Evolutionary conservation across 2,797 vertebrate species (phyloP).

Genomic region (Hozukius guyotensis): DNA sequence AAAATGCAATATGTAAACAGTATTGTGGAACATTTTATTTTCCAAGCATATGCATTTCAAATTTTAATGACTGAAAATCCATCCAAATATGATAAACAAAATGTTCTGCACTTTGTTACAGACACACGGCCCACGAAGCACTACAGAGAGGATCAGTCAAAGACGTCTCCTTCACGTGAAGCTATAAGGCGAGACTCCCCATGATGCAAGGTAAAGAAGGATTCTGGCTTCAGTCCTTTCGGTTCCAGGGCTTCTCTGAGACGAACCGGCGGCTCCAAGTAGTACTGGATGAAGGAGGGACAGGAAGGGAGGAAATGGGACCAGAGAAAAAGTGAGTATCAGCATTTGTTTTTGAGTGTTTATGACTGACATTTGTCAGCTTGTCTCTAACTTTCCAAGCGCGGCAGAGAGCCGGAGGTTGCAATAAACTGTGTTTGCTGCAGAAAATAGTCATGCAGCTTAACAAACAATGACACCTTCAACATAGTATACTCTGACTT

Average conservation of each 20-base stretch:
- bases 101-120: constrained; percentile 20
- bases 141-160: constrained; percentile 64
- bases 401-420: not conserved
- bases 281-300: constrained; percentile 80
- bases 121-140: not conserved
- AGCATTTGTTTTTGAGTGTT: not conserved
- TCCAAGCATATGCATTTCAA: not conserved
- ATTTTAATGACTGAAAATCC: not conserved
- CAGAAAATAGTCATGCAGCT: not conserved
- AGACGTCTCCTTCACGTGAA: constrained; percentile 70
- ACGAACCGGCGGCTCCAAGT: constrained; percentile 91
- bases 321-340: not conserved
- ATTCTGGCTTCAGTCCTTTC: constrained; percentile 86
- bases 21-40: not conserved
- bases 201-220: constrained; percentile 92
- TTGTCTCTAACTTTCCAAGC: not conserved
- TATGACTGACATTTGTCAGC: not conserved
- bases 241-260: constrained; percentile 88
- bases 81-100: not conserved
- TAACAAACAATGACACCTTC: too few species aligned
- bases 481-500: too few species aligned
- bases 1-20: constrained; percentile 37
- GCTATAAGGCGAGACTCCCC: constrained; percentile 90
- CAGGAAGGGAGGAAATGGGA: not conserved
- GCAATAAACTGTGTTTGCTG: too few species aligned